Conservation (phyloP, 2,888 invertebrate genomes). For the Drosophila pseudotakahashii region DNA sequence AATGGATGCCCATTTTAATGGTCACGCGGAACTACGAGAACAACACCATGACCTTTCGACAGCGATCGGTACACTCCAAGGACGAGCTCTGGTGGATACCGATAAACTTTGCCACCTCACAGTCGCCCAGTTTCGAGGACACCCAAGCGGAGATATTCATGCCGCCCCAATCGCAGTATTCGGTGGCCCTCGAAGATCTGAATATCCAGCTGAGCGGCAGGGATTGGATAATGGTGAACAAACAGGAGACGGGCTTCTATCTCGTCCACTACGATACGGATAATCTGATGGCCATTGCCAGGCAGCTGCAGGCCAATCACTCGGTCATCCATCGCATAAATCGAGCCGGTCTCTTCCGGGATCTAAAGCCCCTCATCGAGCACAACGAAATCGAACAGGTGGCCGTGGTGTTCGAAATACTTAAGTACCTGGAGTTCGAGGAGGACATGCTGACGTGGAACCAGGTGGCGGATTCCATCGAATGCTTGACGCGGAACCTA, state of each 20-base stretch:
- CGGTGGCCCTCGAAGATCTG: slow-evolving; percentile 67
- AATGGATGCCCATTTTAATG: slow-evolving; percentile 87
- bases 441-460: slow-evolving; percentile 89
- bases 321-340: slow-evolving; percentile 90
- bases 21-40: slow-evolving; percentile 85
- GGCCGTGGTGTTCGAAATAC: slow-evolving; percentile 85
- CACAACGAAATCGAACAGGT: slow-evolving; percentile 86
- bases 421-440: slow-evolving; percentile 87
- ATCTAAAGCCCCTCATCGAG: slow-evolving; percentile 87
- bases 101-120: slow-evolving; percentile 79
- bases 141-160: slow-evolving; percentile 80
- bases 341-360: slow-evolving; percentile 94
- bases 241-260: slow-evolving; percentile 85
- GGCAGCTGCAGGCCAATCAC: slow-evolving; percentile 87
- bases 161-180: slow-evolving; percentile 74
- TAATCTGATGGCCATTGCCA: slow-evolving; percentile 88
- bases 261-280: slow-evolving; percentile 89
- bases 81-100: slow-evolving; percentile 82
- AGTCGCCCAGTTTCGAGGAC: slow-evolving; percentile 66
- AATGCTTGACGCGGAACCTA: slow-evolving; percentile 63
- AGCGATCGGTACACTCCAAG: slow-evolving; percentile 80
- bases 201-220: slow-evolving; percentile 61
- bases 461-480: slow-evolving; percentile 84
- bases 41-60: slow-evolving; percentile 85
- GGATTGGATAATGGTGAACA: slow-evolving; percentile 83